Base-by-base conservation (phyloP, 1,140 invertebrate genomes). In the Zaprionus lachaisei region DNA sequence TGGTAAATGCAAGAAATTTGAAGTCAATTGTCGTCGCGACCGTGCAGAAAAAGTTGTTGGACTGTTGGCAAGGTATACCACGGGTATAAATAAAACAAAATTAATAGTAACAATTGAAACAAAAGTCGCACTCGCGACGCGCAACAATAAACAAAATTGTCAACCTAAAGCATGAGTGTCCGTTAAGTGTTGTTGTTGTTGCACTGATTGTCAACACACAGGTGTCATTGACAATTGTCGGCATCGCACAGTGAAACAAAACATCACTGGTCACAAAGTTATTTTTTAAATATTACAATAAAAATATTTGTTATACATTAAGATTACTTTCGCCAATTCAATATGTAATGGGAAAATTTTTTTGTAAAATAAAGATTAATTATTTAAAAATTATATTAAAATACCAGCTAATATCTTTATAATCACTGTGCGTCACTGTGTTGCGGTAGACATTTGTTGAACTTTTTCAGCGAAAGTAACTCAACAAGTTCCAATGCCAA, bases 381-480 rank as follows among this genome's bases (percentile, higher is more conserved):
- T 15, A 3, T 58, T 34, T 2, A 17, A 20, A 17, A 34, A 34
- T 58, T 58, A 17, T 12, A 4, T 17, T 22, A 37, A 58, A 38
- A 37, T 17, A 5, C 5, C 15, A 26, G 11, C 20, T 6, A 1
- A 26, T 58, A 4, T 17, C 11, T 41, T 34, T 4, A 26, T 26
- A 4, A 26, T 5, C 24, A 26, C 24, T 26, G 22, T 63, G 11
- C 12, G n/a, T 51, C 57, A 74, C 76, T 67, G 75, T 72, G 58
- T 28, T 1, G 6, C 14, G 34, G 5, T 20, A 28, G 37, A 26
- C 37, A 47, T 67, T 69, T 74, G 71, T 37, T 65, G 34, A 75
- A 71, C 77, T 62, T 80, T 80, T 91, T 91, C 73, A 91, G 89
- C 83, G 89, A 91, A 91, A 91, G 89, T 91, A 86, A 91, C 79